phyloP scores from a whole-genome alignment of 2,113 vertebrate species.

The Apistogramma diplotaenia region DNA sequence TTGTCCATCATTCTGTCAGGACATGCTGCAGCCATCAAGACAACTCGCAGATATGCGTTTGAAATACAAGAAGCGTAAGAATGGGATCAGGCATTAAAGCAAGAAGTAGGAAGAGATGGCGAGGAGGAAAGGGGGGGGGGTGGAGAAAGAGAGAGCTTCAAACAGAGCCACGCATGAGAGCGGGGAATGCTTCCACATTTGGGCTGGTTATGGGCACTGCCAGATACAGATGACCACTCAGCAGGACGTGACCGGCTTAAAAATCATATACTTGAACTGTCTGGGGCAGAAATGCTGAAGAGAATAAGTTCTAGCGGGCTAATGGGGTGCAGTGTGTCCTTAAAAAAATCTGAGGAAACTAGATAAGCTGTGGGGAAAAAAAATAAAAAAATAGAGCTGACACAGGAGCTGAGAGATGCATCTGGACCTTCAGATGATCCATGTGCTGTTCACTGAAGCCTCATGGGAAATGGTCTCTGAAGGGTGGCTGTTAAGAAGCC shows the following conservation, averaged over 20 bases:
- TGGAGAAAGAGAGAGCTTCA: constrained; percentile 24
- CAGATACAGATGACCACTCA: constrained; percentile 56
- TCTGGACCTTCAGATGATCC: too few species aligned
- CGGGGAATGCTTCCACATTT: constrained; percentile 50
- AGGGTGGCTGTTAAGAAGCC: too few species aligned
- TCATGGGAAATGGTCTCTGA: too few species aligned
- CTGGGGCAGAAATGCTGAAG: background rate
- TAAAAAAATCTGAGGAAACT: background rate
- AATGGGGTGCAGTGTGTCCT: too few species aligned
- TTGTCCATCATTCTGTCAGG: constrained; percentile 61
- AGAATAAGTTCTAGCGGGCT: background rate
- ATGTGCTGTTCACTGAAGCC: too few species aligned
- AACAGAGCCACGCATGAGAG: constrained; percentile 37
- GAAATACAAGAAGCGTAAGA: constrained; percentile 75
- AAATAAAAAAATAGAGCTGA: background rate
- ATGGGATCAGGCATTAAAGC: constrained; percentile 61
- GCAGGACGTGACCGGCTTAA: background rate
- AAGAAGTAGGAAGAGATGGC: constrained; percentile 29
- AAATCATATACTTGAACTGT: background rate
- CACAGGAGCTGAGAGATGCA: too few species aligned
- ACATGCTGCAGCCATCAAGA: constrained; percentile 63
- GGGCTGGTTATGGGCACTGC: constrained; percentile 26
- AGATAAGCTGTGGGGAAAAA: background rate
- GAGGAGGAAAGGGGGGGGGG: background rate
- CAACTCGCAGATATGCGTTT: constrained; percentile 65